Conservation (phyloP, 2,113 vertebrate genomes). For the Austrofundulus limnaeus region DNA sequence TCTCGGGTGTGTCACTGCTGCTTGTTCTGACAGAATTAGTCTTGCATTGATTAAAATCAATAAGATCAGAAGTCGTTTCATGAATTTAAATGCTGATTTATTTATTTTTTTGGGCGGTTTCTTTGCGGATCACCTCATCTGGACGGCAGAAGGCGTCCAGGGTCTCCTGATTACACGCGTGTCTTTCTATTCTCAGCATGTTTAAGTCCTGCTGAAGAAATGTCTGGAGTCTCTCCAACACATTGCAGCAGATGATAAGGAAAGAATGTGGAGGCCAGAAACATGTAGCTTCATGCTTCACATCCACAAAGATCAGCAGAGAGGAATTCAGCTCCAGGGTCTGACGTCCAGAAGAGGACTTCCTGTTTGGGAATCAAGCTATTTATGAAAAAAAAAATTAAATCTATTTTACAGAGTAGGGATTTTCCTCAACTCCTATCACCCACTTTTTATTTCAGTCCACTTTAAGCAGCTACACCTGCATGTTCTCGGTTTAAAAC, state of each 20-base stretch:
- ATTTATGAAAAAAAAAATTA: background rate
- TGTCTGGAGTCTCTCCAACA: constrained; percentile 38
- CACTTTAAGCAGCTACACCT: background rate
- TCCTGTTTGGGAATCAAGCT: constrained; percentile 21
- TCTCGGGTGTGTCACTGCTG: too few species aligned
- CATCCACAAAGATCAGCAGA: constrained; percentile 25
- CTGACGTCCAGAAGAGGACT: constrained; percentile 1
- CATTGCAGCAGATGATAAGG: constrained; percentile 52
- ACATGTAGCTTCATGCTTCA: constrained; percentile 57
- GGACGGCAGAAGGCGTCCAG: background rate
- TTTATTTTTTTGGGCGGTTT: too few species aligned
- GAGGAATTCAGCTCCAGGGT: constrained; percentile 27
- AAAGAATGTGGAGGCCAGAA: constrained; percentile 49
- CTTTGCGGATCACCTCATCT: background rate
- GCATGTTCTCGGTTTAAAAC: too few species aligned
- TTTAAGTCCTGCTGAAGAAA: background rate
- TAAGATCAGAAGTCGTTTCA: background rate
- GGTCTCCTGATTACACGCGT: background rate
- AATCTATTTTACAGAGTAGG: too few species aligned
- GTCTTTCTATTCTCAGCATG: constrained; percentile 11
- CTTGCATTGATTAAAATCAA: too few species aligned
- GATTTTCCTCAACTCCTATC: background rate
- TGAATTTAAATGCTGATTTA: background rate
- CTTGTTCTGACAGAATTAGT: background rate
- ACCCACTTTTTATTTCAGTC: background rate